phyloP scores from a whole-genome alignment of 1,140 invertebrate species.

The Coptotermes formosanus region DNA sequence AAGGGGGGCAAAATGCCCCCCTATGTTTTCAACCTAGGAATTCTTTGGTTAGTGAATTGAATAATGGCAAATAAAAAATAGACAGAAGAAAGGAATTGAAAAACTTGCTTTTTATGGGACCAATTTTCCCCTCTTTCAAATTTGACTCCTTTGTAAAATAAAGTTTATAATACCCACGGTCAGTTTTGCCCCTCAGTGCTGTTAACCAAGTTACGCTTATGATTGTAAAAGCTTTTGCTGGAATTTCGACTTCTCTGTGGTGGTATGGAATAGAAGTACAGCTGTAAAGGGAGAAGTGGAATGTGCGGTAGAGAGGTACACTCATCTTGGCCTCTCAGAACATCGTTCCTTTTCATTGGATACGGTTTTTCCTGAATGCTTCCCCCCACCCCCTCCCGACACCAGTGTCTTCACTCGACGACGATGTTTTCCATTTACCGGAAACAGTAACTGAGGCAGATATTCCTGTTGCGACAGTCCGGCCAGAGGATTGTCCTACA shows the following conservation, averaged over 20 bases:
- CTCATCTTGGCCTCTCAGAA: neutral
- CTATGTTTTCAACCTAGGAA: too few species aligned
- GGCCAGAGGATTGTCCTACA: neutral
- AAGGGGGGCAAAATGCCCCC: too few species aligned
- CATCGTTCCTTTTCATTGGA: neutral
- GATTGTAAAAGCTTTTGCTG: neutral
- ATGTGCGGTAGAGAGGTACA: neutral
- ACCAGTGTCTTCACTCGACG: too few species aligned
- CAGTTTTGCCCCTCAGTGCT: too few species aligned
- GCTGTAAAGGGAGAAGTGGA: neutral
- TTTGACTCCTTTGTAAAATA: too few species aligned
- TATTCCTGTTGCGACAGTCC: neutral
- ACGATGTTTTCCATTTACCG: conserved; percentile 15
- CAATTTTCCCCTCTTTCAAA: too few species aligned
- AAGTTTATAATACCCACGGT: too few species aligned
- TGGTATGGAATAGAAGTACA: neutral
- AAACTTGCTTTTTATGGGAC: too few species aligned
- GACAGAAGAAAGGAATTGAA: too few species aligned
- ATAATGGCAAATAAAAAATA: too few species aligned
- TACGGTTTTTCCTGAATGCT: neutral
- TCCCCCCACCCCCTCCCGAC: neutral
- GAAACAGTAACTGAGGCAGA: neutral
- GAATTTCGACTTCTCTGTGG: neutral
- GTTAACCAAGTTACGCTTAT: too few species aligned
- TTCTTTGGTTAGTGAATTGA: too few species aligned